Percentiles rank a stretch among this genome's conserved stretches.
Evolutionary conservation across 2,797 vertebrate genomes (phyloP).

Genomic region (Micromesistius poutassou): DNA sequence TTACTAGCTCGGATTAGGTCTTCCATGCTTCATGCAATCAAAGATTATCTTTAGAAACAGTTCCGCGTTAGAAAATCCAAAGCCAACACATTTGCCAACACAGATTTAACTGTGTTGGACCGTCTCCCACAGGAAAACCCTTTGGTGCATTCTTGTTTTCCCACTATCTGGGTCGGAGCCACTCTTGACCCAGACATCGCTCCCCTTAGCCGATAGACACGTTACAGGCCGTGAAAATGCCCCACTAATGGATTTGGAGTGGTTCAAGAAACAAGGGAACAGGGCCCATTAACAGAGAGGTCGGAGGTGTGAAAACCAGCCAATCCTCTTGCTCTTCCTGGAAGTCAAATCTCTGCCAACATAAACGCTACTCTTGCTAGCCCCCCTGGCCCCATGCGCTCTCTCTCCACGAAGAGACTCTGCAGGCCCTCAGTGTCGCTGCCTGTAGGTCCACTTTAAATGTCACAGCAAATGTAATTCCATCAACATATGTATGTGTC

Average conservation of each 20-base stretch:
- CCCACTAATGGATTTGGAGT: conserved; percentile 63
- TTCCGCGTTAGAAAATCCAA: neutral
- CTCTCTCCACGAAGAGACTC: conserved; percentile 38
- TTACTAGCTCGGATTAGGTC: conserved; percentile 20
- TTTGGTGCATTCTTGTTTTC: conserved; percentile 37
- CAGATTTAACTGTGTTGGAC: conserved; percentile 12
- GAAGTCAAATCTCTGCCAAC: conserved; percentile 66
- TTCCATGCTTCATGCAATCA: conserved; percentile 3
- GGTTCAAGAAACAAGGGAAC: conserved; percentile 62
- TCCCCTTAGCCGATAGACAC: conserved; percentile 35
- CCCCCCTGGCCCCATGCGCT: conserved; percentile 50
- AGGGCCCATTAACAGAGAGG: conserved; percentile 61
- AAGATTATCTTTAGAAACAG: neutral
- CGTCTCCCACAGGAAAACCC: conserved; percentile 36
- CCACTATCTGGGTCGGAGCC: conserved; percentile 52
- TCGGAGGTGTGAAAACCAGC: conserved; percentile 65
- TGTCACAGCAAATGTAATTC: conserved; percentile 70
- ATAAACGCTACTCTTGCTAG: conserved; percentile 67
- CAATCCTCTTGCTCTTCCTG: conserved; percentile 45
- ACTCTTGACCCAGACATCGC: conserved; percentile 46
- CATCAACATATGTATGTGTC: conserved; percentile 73
- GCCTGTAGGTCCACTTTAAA: conserved; percentile 68
- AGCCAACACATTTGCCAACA: conserved; percentile 6
- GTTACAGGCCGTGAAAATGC: conserved; percentile 46
- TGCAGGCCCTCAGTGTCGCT: conserved; percentile 38